Evolutionary conservation across 23 tunicate genomes (phyloP), one percentile per base, ranked within the genome.

Genomic region (Halocynthia roretzi): DNA sequence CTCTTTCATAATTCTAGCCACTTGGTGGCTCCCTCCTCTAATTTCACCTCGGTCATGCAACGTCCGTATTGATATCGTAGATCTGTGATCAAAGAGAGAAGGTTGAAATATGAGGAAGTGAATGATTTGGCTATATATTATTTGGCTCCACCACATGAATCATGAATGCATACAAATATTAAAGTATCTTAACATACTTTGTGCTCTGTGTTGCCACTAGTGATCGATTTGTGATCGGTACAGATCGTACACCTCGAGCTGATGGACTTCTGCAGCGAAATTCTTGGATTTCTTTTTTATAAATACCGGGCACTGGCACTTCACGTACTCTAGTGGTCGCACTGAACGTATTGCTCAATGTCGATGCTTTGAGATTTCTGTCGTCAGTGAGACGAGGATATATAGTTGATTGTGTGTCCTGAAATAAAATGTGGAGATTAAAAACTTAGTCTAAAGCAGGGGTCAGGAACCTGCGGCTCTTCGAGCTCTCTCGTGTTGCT

Each of bases 311-410:
- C 44, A 89, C 96, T 80, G 96, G 96, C 57, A 89, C 96, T 56
- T 89, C 96, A 14, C 96, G 83, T 40, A 89, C 87, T 53, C 87
- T 67, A 20, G 96, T 89, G 58, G 96, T 89, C 69, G 96, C 96
- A 68, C 96, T 89, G 74, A 89, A 89, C 8, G 96, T 84, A 65
- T 89, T 89, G 66, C 82, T 82, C 1, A 87, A 70, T 15, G 96
- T 80, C 18, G 96, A 89, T 6, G 88, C 68, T 70, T 84, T 83
- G 80, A 89, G 66, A 76, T 89, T 89, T 54, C 52, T 80, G 68
- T 89, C 96, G 61, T 89, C 96, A 7, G 96, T 89, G 57, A 79
- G 71, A 53, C 81, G 82, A 9, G 96, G 96, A 58, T 84, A 80
- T 7, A 62, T 53, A 10, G 75, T 12, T 8, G 75, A 53, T 23